Percentiles rank a stretch among this genome's conserved stretches.
phyloP scores from a whole-genome alignment of 2,113 vertebrate genomes.

The Excalfactoria chinensis region DNA sequence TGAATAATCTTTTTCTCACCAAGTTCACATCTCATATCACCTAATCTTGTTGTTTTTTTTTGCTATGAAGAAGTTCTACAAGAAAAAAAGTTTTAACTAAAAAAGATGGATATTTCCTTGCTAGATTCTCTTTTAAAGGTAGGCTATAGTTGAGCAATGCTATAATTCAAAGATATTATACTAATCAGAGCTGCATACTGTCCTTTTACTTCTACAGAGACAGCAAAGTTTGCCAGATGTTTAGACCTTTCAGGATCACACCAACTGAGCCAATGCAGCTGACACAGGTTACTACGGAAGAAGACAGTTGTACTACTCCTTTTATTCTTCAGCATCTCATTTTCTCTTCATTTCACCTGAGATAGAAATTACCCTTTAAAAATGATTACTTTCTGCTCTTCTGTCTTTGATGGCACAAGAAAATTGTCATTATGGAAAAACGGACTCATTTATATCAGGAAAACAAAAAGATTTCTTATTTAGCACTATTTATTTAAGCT shows the following conservation, averaged over 20 bases:
- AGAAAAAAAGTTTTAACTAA: neutral
- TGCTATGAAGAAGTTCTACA: neutral
- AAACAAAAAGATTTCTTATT: neutral
- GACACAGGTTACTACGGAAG: neutral
- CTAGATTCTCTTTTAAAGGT: neutral
- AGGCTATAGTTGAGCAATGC: rapidly evolving
- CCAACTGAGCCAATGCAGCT: neutral
- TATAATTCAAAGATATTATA: neutral
- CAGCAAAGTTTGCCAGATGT: neutral
- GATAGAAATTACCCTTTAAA: neutral
- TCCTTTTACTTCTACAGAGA: neutral
- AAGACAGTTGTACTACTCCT: neutral
- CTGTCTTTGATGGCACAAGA: neutral
- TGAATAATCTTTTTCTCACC: neutral
- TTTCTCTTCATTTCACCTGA: neutral
- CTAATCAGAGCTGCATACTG: neutral
- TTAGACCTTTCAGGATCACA: neutral
- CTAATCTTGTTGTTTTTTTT: neutral
- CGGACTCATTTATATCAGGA: neutral
- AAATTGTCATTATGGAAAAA: neutral
- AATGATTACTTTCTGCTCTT: neutral
- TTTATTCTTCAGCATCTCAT: neutral
- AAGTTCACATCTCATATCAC: neutral
- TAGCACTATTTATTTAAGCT: neutral
- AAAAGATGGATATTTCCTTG: neutral